phyloP scores from a whole-genome alignment of 2,113 vertebrate genomes.

The Lepidothrix coronata region DNA sequence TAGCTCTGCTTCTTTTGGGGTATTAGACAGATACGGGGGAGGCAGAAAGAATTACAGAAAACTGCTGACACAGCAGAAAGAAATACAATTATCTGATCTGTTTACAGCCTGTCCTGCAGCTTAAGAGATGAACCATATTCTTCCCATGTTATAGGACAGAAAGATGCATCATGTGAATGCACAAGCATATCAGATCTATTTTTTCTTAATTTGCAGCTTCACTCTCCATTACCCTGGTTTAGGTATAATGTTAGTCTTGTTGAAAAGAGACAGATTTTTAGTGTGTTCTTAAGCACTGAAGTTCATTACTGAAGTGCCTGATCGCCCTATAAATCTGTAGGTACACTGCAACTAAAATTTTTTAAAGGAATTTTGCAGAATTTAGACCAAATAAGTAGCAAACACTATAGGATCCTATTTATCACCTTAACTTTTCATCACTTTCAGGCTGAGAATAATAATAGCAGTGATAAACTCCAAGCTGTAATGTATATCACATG shows the following conservation, averaged over 20 bases:
- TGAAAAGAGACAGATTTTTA: not conserved
- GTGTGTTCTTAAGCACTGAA: not conserved
- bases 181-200: not conserved
- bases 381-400: not conserved
- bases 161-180: not conserved
- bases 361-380: not conserved
- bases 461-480: not conserved
- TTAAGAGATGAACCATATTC: not conserved
- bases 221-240: fast-evolving
- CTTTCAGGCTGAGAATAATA: not conserved
- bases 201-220: not conserved
- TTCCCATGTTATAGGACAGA: not conserved
- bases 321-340: not conserved
- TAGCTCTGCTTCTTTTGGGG: not conserved
- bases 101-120: not conserved
- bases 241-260: not conserved
- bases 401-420: not conserved
- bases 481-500: not conserved
- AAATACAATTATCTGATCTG: not conserved
- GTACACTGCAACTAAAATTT: not conserved
- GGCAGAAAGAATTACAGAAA: not conserved
- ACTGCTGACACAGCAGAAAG: not conserved
- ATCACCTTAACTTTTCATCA: not conserved
- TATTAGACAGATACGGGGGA: fast-evolving
- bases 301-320: not conserved